Base-by-base conservation (phyloP, 2,797 vertebrate genomes). In the Sebastes wilsoni region DNA sequence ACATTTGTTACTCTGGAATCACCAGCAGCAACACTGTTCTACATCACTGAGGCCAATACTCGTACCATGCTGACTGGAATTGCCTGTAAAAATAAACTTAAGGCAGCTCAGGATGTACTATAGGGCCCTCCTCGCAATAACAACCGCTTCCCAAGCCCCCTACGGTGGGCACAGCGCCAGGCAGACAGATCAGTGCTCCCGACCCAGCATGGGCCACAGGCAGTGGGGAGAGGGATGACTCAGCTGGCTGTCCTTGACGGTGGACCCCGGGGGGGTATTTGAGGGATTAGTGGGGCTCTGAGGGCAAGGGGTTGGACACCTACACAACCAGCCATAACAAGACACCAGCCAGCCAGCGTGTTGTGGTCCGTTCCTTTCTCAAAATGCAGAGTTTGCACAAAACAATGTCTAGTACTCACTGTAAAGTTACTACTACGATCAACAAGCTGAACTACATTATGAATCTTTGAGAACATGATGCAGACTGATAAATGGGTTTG, bases 171-270 rank as follows among this genome's bases (percentile, higher is more conserved):
- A 52, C 72, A 66, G 75, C 2, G 82, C 89, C 93, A 88, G 68
- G 75, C 91, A 93, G 91, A 93, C 91, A 72, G 91, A 94, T 92
- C 89, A 90, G 84, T 25, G 65, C 68, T 80, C 60, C 76, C 54
- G 75, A 83, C 83, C 80, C 83, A 83, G 87, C 71, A 20, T 66
- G 80, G 49, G 60, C 71, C 55, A 25, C 64, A 66, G 60, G 74
- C 72, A 60, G 59, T 4, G 22, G 68, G 78, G 67, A 77, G 83
- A 84, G 67, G 64, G 61, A 90, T 89, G 91, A 94, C 91, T 94
- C 93, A 91, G 90, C 89, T 89, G 66, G 88, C 80, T 73, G 77
- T 66, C 81, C 88, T 86, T 77, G 72, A 81, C 3, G 59, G 66
- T 52, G 76, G 42, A 87, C 79, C 81, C 82, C 56, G 68, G 89